Percentiles rank a stretch among this genome's conserved stretches.
These are phyloP conservation scores for Chionoecetes opilio DNA, from an alignment of 1,140 invertebrate genomes.

Conservation along the genomic window DNA sequence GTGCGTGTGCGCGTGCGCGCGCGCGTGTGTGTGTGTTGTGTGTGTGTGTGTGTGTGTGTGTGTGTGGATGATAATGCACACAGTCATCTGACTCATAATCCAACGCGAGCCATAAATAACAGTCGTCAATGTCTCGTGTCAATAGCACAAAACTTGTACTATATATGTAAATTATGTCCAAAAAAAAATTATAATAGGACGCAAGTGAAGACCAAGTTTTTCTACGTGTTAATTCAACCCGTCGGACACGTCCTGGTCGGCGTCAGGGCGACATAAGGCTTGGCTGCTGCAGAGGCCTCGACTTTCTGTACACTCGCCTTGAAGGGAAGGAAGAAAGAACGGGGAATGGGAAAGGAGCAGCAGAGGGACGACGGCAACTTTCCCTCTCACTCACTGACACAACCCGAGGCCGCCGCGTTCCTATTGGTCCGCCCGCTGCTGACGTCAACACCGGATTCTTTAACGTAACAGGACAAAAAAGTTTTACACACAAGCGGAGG, in stretches of 20 bases:
- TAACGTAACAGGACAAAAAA: constrained; percentile 31
- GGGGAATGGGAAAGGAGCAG: background rate
- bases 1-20: background rate
- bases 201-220: no score
- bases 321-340: background rate
- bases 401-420: constrained; percentile 45
- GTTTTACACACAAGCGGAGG: background rate
- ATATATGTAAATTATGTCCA: no score
- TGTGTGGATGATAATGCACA: background rate
- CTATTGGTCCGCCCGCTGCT: constrained; percentile 35
- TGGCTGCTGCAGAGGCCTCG: background rate
- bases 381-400: constrained; percentile 57
- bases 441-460: constrained; percentile 56
- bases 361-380: constrained; percentile 58
- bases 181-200: background rate
- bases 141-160: no score
- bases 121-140: background rate
- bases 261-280: background rate
- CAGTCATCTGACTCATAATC: constrained; percentile 9
- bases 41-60: constrained; percentile 21
- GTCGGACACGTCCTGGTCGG: background rate
- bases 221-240: background rate
- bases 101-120: background rate
- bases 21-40: background rate
- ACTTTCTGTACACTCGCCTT: background rate